Evolutionary conservation across 2,113 vertebrate genomes (phyloP).

Genomic region (Enhydra lutris): DNA sequence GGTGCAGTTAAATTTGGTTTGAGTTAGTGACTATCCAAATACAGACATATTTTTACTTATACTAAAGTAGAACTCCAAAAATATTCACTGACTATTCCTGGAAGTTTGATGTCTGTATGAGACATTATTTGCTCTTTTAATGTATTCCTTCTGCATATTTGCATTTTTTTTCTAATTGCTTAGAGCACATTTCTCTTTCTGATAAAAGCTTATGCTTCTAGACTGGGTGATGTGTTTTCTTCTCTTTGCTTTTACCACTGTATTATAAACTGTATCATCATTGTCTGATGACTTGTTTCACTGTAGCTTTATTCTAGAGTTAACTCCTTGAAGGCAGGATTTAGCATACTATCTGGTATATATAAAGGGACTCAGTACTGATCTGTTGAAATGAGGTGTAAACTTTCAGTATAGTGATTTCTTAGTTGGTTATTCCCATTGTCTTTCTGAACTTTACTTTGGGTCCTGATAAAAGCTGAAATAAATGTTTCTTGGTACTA

Average conservation of each 20-base stretch:
- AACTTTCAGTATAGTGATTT: constrained; percentile 26
- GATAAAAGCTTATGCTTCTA: constrained; percentile 26
- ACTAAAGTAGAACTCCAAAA: constrained; percentile 22
- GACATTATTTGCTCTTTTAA: neutral
- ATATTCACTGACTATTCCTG: neutral
- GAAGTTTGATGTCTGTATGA: neutral
- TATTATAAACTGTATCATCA: constrained; percentile 34
- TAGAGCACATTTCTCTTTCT: neutral
- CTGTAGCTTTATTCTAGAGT: constrained; percentile 34
- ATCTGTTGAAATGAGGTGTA: constrained; percentile 15
- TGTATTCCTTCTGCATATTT: neutral
- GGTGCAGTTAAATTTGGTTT: constrained; percentile 36
- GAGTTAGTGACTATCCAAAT: neutral
- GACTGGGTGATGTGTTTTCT: constrained; percentile 14
- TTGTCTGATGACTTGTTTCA: constrained; percentile 31
- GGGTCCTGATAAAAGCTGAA: constrained; percentile 4
- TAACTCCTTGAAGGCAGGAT: constrained; percentile 16
- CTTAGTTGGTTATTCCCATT: constrained; percentile 4
- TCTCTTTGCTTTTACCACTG: neutral
- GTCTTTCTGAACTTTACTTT: constrained; percentile 2
- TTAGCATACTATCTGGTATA: neutral
- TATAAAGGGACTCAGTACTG: constrained; percentile 20
- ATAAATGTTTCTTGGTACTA: constrained; percentile 16
- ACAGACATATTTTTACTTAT: neutral
- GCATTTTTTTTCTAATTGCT: neutral